Evolutionary conservation across 2,888 invertebrate species (phyloP).

Genomic region (Neoitamus cyanurus): DNA sequence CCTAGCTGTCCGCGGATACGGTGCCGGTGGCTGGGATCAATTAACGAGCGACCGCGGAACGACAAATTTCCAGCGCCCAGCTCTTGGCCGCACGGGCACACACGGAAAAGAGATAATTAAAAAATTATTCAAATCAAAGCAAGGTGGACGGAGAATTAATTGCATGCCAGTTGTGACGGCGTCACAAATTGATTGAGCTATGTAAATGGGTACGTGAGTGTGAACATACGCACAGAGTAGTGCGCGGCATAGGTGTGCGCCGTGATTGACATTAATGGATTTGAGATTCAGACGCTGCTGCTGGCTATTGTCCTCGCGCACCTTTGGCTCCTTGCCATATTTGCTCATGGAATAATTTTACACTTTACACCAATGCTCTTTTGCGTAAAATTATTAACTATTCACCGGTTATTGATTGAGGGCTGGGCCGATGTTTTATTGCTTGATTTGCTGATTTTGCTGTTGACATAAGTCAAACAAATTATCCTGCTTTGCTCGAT

Average conservation of each 20-base stretch:
- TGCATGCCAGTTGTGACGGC: constrained; percentile 5
- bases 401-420: background rate
- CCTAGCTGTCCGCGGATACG: background rate
- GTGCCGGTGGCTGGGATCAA: background rate
- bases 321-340: background rate
- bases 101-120: constrained; percentile 24
- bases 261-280: background rate
- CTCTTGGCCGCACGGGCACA: background rate
- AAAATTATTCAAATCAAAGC: constrained; percentile 35
- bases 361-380: background rate
- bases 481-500: background rate
- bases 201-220: background rate
- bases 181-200: constrained; percentile 24
- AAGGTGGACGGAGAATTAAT: constrained; percentile 30
- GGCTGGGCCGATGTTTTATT: background rate
- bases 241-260: background rate
- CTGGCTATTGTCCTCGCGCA: constrained; percentile 1
- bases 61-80: constrained; percentile 7
- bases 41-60: background rate
- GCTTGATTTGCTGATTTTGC: background rate
- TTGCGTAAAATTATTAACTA: background rate
- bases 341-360: background rate
- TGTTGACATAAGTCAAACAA: background rate
- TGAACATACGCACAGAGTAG: background rate
- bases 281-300: background rate